Conservation (phyloP, 2,888 invertebrate species). For the Lasius fuliginosus region DNA sequence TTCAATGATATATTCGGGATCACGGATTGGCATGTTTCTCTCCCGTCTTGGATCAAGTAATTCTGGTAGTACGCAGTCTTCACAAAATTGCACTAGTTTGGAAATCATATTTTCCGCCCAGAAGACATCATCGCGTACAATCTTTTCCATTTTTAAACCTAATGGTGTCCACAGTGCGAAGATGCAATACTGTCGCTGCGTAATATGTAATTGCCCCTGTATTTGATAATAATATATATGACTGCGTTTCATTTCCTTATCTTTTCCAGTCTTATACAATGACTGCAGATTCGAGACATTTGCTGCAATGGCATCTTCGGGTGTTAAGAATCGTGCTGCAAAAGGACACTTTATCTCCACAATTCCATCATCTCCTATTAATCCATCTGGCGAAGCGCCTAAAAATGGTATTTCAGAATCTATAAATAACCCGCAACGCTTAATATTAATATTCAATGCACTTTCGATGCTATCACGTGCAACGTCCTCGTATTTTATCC, state of each 20-base stretch:
- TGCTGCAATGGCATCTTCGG: background rate
- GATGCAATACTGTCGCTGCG: background rate
- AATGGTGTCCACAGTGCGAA: slow-evolving; percentile 16
- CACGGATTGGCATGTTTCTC: background rate
- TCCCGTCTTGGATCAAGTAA: slow-evolving; percentile 13
- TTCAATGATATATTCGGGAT: background rate
- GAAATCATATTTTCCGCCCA: background rate
- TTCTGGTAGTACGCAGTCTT: background rate
- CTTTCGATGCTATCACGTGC: background rate
- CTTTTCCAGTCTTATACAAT: slow-evolving; percentile 2
- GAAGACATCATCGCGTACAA: background rate
- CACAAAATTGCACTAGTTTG: slow-evolving; percentile 3
- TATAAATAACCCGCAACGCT: slow-evolving; percentile 26
- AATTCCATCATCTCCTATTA: slow-evolving; percentile 14
- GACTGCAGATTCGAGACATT: background rate
- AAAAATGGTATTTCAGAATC: slow-evolving; percentile 3
- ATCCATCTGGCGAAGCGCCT: slow-evolving; percentile 6
- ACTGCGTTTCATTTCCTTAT: background rate
- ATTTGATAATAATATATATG: slow-evolving; percentile 20
- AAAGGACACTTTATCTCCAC: background rate
- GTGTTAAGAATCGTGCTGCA: background rate
- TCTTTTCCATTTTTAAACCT: slow-evolving; percentile 15
- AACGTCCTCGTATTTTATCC: background rate
- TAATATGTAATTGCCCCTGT: slow-evolving; percentile 6
- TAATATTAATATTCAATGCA: background rate